Base-by-base conservation (phyloP, 2,113 vertebrate species). In the Corvus cornix region DNA sequence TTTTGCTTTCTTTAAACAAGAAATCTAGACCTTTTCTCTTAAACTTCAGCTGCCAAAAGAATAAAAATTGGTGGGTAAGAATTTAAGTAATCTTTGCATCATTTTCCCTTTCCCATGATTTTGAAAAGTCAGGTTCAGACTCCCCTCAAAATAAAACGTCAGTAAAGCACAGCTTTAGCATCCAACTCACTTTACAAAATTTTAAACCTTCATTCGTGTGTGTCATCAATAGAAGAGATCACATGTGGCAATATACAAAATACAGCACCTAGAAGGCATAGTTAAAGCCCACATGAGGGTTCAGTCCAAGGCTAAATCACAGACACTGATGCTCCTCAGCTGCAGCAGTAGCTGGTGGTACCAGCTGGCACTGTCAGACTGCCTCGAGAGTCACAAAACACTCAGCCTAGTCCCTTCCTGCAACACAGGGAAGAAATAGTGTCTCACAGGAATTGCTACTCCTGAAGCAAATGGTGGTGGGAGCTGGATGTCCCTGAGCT, bases 201-300 rank as follows among this genome's bases (percentile, higher is more conserved):
- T 70, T 58, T 63, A 63, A 81, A 24, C 26, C 21, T 81, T 8
- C 23, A 33, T 18, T 31, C 2, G 0, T 0, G 1, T 5, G 9
- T 22, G 16, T 12, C 55, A 66, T 31, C n/a, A 63, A 63, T 4
- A 62, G 28, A n/a, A 27, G 10, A 88, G 51, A 35, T 17, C 46
- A 41, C 35, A 76, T 1, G 8, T 16, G 41, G 30, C 0, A 4
- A 33, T 12, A 67, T 0, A 55, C 10, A 67, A 84, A 70, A 72
- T 6, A 35, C 13, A 77, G 30, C 44, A 64, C 26, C 22, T 49
- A 44, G 33, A 64, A 83, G 7, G 16, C 53, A 63, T 0, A 7
- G 21, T 4, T 41, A 62, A 62, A 69, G 51, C 33, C 44, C 49
- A 35, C 23, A 28, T 0, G 1, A 60, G 24, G 39, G 21, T 39